These are phyloP conservation scores for Aricia artaxerxes DNA, from an alignment of 2,888 invertebrate genomes.

Conservation along the genomic window DNA sequence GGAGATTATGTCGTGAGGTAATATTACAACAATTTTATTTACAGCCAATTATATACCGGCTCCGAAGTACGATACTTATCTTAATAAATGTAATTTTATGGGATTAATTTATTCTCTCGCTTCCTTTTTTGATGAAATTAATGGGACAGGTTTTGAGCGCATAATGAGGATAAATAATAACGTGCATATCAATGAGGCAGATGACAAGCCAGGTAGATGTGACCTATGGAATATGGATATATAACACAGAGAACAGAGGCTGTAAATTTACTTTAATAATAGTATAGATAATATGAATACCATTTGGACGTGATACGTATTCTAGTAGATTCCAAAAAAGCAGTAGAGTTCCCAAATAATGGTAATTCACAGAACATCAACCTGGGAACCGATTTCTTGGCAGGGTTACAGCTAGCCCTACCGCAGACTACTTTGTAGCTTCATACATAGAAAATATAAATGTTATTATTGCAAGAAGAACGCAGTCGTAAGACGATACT, in stretches of 20 bases:
- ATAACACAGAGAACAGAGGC: too few relatives aligned
- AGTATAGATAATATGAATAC: too few relatives aligned
- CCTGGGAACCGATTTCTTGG: too few relatives aligned
- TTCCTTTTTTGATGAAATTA: constrained; percentile 23
- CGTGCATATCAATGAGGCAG: neutral
- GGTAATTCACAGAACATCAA: too few relatives aligned
- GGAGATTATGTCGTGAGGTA: constrained; percentile 54
- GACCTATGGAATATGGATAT: neutral
- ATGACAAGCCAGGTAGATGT: neutral
- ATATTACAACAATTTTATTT: constrained; percentile 34
- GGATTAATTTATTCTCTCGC: constrained; percentile 18
- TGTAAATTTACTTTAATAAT: too few relatives aligned
- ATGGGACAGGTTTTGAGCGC: constrained; percentile 21
- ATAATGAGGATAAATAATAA: constrained; percentile 10
- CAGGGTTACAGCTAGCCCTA: neutral
- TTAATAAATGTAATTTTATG: constrained; percentile 28
- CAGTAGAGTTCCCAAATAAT: too few relatives aligned
- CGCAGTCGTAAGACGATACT: neutral
- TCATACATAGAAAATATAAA: neutral
- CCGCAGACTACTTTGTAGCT: neutral
- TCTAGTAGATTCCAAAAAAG: too few relatives aligned
- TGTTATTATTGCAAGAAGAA: neutral
- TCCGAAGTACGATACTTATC: constrained; percentile 18
- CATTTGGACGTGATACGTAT: too few relatives aligned
- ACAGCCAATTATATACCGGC: constrained; percentile 25